Evolutionary conservation across 2,113 vertebrate genomes (phyloP).

Genomic region (Holacanthus passer): DNA sequence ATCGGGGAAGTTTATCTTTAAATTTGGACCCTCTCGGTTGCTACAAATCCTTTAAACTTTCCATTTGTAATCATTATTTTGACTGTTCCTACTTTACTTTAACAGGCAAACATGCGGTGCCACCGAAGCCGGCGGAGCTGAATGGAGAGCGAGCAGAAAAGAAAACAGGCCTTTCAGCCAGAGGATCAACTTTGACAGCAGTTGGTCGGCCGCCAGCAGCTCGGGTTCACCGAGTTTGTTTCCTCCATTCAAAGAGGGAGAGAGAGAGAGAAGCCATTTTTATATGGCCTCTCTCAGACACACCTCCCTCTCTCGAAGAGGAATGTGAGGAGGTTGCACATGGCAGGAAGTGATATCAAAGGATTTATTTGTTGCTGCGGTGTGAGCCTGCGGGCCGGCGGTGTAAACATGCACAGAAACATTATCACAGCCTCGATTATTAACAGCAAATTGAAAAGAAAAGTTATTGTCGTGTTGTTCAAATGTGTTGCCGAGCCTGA

Average conservation of each 20-base stretch:
- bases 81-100: neutral
- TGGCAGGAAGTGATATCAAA: constrained; percentile 64
- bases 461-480: neutral
- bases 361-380: constrained; percentile 28
- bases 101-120: neutral
- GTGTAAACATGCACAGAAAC: constrained; percentile 18
- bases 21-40: neutral
- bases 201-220: constrained; percentile 56
- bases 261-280: constrained; percentile 10
- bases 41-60: neutral
- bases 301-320: constrained; percentile 21
- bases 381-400: constrained; percentile 9
- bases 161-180: constrained; percentile 63
- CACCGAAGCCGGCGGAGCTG: neutral
- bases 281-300: neutral
- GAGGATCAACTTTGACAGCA: constrained; percentile 69
- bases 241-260: constrained; percentile 47
- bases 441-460: neutral
- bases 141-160: constrained; percentile 36
- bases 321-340: constrained; percentile 69
- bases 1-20: constrained; percentile 10
- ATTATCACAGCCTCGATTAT: neutral
- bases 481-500: neutral
- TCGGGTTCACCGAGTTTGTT: constrained; percentile 68
- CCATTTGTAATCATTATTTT: neutral